phyloP scores from a whole-genome alignment of 2,113 vertebrate species.

The Athene noctua region DNA sequence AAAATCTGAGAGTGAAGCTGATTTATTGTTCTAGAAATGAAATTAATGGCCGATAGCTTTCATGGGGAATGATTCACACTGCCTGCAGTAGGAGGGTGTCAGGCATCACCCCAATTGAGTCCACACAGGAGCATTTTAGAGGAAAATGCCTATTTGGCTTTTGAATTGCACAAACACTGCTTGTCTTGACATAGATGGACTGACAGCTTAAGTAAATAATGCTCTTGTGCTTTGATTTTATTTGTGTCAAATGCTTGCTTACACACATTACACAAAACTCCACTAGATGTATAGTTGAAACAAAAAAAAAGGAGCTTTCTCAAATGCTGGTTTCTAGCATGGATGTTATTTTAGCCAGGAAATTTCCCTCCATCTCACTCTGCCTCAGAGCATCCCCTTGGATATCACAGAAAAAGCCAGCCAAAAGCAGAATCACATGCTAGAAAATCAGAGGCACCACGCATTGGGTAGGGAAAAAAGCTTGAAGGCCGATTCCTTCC shows the following conservation, averaged over 20 bases:
- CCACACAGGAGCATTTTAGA: background rate
- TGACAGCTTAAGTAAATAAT: conserved; percentile 25
- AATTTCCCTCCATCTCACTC: background rate
- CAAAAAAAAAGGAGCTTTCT: background rate
- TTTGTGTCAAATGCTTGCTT: background rate
- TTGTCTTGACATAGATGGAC: background rate
- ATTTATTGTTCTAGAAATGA: conserved; percentile 66
- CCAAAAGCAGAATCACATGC: background rate
- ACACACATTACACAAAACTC: background rate
- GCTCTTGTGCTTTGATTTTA: conserved; percentile 3
- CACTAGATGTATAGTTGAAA: background rate
- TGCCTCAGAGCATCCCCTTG: background rate
- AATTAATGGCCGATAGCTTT: conserved; percentile 67
- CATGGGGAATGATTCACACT: conserved; percentile 33
- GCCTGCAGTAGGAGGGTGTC: conserved; percentile 22
- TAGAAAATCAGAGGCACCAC: background rate
- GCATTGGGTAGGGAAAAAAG: background rate
- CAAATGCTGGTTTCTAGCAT: background rate
- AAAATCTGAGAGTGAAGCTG: conserved; percentile 59
- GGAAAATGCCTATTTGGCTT: conserved; percentile 38
- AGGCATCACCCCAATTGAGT: background rate
- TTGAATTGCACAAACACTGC: background rate
- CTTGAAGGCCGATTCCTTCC: background rate
- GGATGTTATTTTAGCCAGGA: background rate
- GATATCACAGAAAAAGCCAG: background rate